phyloP scores from a whole-genome alignment of 92 coral and sea anemone species.

The Bergia sp. region DNA sequence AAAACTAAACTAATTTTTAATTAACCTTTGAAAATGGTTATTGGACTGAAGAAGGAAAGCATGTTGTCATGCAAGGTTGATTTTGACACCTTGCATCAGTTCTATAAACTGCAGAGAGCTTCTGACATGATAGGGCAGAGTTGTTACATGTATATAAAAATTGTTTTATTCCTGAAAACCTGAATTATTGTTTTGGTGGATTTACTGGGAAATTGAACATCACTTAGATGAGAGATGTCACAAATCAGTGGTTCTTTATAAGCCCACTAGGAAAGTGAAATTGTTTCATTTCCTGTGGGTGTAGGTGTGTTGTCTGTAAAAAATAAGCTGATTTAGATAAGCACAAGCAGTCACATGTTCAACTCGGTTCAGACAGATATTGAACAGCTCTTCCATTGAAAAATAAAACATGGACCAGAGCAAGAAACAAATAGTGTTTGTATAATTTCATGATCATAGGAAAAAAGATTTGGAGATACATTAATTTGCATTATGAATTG shows the following conservation, averaged over 20 bases:
- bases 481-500: neutral
- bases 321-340: neutral
- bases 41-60: neutral
- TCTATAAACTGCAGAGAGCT: neutral
- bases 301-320: neutral
- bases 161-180: neutral
- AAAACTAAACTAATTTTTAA: neutral
- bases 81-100: neutral
- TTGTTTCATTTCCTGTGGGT: conserved; percentile 37
- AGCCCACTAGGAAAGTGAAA: neutral
- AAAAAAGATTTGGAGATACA: neutral
- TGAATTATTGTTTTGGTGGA: neutral
- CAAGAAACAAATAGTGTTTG: neutral
- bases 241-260: neutral
- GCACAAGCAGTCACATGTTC: conserved; percentile 31
- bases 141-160: neutral
- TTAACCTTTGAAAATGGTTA: neutral
- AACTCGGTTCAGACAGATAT: neutral
- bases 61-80: neutral
- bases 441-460: neutral
- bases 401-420: neutral
- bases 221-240: neutral
- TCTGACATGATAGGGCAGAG: neutral
- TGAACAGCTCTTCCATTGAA: conserved; percentile 7
- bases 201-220: neutral